phyloP scores from a whole-genome alignment of 2,113 vertebrate species.

The Ancistrus triradiatus region DNA sequence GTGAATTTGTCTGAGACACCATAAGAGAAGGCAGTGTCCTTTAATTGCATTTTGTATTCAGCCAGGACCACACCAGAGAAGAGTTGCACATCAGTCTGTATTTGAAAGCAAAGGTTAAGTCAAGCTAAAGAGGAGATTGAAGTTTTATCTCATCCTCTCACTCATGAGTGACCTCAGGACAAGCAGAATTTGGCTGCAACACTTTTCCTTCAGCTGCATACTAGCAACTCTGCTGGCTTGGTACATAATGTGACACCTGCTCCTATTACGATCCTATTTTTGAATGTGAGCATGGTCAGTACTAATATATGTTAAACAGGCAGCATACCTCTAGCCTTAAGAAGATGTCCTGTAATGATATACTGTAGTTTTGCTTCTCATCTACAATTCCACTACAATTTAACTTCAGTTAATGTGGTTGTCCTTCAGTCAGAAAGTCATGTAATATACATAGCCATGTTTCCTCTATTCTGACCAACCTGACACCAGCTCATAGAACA shows the following conservation, averaged over 20 bases:
- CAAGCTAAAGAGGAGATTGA: conserved; percentile 34
- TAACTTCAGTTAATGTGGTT: no score
- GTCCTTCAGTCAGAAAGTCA: no score
- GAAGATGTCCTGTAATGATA: no score
- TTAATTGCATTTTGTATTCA: conserved; percentile 56
- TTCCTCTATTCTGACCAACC: no score
- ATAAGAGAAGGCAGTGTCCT: conserved; percentile 47
- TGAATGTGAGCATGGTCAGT: background rate
- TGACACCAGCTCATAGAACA: no score
- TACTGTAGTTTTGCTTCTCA: no score
- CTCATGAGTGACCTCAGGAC: conserved; percentile 19
- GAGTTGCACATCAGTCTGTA: conserved; percentile 29
- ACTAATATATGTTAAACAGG: conserved; percentile 5
- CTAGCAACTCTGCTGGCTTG: conserved; percentile 17
- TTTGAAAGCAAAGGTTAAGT: conserved; percentile 50
- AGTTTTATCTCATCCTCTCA: conserved; percentile 15
- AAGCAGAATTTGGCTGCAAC: conserved; percentile 12
- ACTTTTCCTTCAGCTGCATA: conserved; percentile 27
- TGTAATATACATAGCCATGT: no score
- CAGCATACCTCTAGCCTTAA: no score
- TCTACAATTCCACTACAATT: no score
- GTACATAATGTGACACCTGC: conserved; percentile 48
- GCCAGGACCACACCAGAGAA: conserved; percentile 31
- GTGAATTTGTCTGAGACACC: conserved; percentile 51
- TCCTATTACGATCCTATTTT: background rate